Base-by-base conservation (phyloP, 2,797 vertebrate genomes). In the Pantherophis vulpinus region DNA sequence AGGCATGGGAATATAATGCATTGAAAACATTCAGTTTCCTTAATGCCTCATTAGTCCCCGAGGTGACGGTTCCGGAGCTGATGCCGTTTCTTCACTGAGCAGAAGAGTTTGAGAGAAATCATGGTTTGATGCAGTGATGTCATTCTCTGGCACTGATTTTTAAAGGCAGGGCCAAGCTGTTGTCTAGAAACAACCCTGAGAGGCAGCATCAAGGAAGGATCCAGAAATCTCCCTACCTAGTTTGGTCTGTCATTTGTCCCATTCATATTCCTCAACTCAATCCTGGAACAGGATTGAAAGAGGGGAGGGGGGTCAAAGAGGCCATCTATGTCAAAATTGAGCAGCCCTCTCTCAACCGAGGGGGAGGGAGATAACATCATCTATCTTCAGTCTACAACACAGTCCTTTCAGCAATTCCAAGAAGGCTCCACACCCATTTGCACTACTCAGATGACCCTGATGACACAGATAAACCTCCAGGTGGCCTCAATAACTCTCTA, bases 1-100 rank as follows among this genome's bases (percentile, higher is more conserved):
- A 96, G 55, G 97, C 95, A 97, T 98, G 98, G 97, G 97, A 98
- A 98, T 98, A 94, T 94, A 94, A 90, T 90, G 93, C 97, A 95
- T 56, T 93, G 95, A 92, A 94, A 93, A 94, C 93, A 91, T 93
- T 95, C 94, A 63, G 92, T 97, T 98, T 98, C 98, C 98, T 96
- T 96, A 96, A 90, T 60, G 97, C 96, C 93, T 96, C 91, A 96
- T 97, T 89, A 97, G 94, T 96, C 66, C 86, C 94, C 91, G 92
- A 95, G 90, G 92, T 93, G 23, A 88, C 74, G 92, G 55, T 92
- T 96, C 70, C 96, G 97, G 97, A 95, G 94, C 86, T 1, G 0
- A 60, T 55, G 25, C 54, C 4, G 0, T 70, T 91, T 1, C 87
- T 93, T 88, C 42, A 55, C 29, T 0, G 16, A 90, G 90, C 66